These are phyloP conservation scores for Psittacula derbiana DNA, from an alignment of 2,797 vertebrate species.

Conservation along the genomic window DNA sequence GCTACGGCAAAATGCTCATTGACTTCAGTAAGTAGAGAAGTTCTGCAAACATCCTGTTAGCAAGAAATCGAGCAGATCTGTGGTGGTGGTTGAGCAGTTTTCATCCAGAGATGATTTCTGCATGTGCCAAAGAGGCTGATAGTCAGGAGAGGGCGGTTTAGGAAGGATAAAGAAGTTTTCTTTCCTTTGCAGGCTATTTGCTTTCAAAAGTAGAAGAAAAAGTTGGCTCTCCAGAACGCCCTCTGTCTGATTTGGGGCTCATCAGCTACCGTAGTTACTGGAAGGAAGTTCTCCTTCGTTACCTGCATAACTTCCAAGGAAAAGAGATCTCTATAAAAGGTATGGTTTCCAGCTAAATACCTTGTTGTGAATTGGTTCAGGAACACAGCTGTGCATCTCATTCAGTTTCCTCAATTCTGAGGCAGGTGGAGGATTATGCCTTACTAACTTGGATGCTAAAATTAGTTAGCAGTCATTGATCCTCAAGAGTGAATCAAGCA, in stretches of 20 bases:
- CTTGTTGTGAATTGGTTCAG: neutral
- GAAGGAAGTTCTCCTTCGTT: conserved; percentile 95
- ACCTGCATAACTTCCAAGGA: conserved; percentile 94
- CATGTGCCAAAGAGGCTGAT: neutral
- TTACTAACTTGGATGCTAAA: neutral
- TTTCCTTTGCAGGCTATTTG: conserved; percentile 82
- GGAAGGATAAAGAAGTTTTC: neutral
- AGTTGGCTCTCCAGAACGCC: conserved; percentile 91
- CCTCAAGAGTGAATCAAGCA: neutral
- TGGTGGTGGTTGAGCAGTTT: neutral
- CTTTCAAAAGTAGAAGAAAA: conserved; percentile 91
- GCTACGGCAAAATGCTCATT: conserved; percentile 97
- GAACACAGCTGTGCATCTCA: neutral
- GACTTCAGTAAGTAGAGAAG: conserved; percentile 91
- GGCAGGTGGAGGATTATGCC: neutral
- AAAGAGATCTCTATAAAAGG: conserved; percentile 99
- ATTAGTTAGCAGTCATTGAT: no score
- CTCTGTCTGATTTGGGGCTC: conserved; percentile 91
- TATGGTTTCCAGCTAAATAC: conserved; percentile 25
- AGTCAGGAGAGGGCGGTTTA: neutral
- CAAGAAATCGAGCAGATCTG: neutral
- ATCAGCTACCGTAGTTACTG: conserved; percentile 97
- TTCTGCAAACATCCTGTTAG: neutral
- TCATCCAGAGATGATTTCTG: neutral
- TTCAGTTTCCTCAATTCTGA: neutral